Evolutionary conservation across 2,113 vertebrate species (phyloP).

Genomic region (Pelusios castaneus): DNA sequence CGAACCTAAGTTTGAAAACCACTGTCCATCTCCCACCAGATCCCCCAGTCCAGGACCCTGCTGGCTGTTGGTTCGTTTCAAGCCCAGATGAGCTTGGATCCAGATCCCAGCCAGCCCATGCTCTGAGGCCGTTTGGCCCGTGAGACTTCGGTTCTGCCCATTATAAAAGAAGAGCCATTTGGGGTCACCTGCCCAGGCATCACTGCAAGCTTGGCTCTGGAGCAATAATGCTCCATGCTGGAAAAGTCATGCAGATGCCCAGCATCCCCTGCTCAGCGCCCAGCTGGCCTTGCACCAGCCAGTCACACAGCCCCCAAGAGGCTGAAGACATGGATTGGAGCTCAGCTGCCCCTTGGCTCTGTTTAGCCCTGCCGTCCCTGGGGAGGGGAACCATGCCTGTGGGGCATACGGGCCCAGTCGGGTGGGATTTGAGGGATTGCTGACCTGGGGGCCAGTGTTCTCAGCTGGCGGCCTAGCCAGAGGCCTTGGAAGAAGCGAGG

Average conservation of each 20-base stretch:
- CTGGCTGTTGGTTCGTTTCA: not conserved
- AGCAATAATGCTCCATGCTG: not conserved
- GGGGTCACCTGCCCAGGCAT: not conserved
- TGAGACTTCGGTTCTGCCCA: too few relatives aligned
- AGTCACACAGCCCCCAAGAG: not conserved
- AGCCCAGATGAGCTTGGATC: too few relatives aligned
- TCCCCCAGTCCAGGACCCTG: not conserved
- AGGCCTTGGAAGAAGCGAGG: not conserved
- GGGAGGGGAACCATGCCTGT: not conserved
- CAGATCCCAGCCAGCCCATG: too few relatives aligned
- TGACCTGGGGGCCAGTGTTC: not conserved
- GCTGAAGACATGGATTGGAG: not conserved
- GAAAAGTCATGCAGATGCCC: not conserved
- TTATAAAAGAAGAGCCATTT: too few relatives aligned
- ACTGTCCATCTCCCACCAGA: not conserved
- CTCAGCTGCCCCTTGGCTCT: not conserved
- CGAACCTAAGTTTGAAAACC: fast-evolving
- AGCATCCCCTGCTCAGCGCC: not conserved
- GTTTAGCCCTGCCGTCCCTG: not conserved
- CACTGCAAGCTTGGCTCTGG: not conserved
- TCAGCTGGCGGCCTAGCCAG: not conserved
- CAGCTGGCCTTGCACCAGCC: not conserved
- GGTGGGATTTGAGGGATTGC: not conserved
- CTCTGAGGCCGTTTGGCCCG: too few relatives aligned
- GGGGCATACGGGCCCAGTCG: fast-evolving